A percentile compares a stretch with the other conserved stretches of the same genome.
These are phyloP conservation scores for Dendrolimus kikuchii DNA, from an alignment of 1,140 invertebrate genomes.

Conservation along the genomic window DNA sequence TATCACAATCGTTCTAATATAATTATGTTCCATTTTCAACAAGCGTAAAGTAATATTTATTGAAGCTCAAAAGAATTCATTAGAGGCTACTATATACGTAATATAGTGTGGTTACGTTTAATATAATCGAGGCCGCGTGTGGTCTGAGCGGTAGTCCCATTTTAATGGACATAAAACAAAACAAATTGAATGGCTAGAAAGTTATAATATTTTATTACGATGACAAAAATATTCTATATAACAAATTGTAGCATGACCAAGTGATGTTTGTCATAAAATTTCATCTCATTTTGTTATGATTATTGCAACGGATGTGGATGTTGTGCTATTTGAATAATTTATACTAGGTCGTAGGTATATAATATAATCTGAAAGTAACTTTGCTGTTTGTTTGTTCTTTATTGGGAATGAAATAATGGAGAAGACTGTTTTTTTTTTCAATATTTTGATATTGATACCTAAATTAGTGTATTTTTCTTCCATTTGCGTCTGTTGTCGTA, in stretches of 20 bases:
- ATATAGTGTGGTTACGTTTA: slow-evolving; percentile 54
- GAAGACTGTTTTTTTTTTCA: too few relatives aligned
- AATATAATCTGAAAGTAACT: too few relatives aligned
- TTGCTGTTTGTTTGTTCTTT: too few relatives aligned
- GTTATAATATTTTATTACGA: slow-evolving; percentile 22
- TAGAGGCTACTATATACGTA: slow-evolving; percentile 34
- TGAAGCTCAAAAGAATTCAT: slow-evolving; percentile 39
- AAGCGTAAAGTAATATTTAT: slow-evolving; percentile 38
- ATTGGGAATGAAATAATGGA: too few relatives aligned
- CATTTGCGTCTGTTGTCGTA: too few relatives aligned
- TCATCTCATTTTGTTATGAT: too few relatives aligned
- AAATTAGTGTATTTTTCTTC: too few relatives aligned
- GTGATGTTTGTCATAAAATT: too few relatives aligned
- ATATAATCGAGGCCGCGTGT: slow-evolving; percentile 58
- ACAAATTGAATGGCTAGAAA: slow-evolving; percentile 34
- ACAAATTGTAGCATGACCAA: slow-evolving; percentile 9
- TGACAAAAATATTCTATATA: slow-evolving; percentile 16
- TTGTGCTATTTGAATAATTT: too few relatives aligned
- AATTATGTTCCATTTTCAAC: slow-evolving; percentile 30
- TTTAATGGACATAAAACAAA: slow-evolving; percentile 46
- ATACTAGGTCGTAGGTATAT: too few relatives aligned
- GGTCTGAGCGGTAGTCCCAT: slow-evolving; percentile 44
- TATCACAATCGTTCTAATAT: slow-evolving; percentile 22
- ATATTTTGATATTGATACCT: too few relatives aligned
- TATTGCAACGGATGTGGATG: too few relatives aligned